Evolutionary conservation across 2,113 vertebrate species (phyloP), one percentile per base, ranked within the genome.

Genomic region (Passer domesticus): DNA sequence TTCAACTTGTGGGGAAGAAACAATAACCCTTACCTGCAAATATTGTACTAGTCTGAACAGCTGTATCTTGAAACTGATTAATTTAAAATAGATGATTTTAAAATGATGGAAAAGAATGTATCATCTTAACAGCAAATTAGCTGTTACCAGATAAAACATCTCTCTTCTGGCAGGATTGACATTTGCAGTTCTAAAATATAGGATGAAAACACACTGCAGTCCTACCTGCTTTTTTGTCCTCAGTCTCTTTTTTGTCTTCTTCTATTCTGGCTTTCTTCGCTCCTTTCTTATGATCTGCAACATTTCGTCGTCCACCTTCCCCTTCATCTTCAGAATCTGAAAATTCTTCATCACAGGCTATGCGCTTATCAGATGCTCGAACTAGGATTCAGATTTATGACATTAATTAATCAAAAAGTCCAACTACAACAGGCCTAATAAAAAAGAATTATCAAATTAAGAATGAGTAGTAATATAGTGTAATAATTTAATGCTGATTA

Each of bases 261-360:
- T 99, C 99, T 46, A 99, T 98, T 83, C 98, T 97, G 44, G 98
- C 98, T 93, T 99, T 98, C 93, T 99, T 99, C 3, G 97, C 97
- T 90, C 98, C 98, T 96, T 99, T 99, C 97, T 99, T 99, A 96
- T 99, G 98, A 97, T 98, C 99, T 86, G 98, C 97, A 85, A 98
- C 96, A 58, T 99, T 99, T 95, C 98, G 98, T 60, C 99, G 98
- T 31, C 99, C 98, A 59, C 99, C 99, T 96, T 99, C 99, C 15
- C 99, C 99, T 97, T 99, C 99, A 37, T 99, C 99, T 93, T 99
- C 99, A 43, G 99, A 99, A 96, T 99, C 99, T 2, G 99, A 99
- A 94, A 99, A 99, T 92, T 99, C 99, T 83, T 99, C 99, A 58
- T 99, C 99, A 55, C 99, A 99, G 58, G 99, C 98, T 96, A 99